phyloP scores from a whole-genome alignment of 2,888 invertebrate genomes.

The Clostera curtula region DNA sequence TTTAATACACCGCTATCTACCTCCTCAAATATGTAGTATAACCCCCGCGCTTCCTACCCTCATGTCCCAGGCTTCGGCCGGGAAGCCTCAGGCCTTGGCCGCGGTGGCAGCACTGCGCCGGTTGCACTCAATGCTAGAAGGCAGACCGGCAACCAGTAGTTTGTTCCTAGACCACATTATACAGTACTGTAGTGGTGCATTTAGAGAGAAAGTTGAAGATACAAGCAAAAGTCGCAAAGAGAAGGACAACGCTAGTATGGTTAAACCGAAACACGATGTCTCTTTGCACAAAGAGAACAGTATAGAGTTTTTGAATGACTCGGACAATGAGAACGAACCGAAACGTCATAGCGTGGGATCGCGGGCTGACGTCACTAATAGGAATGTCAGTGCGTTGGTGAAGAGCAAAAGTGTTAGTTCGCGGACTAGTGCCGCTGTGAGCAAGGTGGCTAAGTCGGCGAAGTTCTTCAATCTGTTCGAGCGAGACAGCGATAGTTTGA shows the following conservation, averaged over 20 bases:
- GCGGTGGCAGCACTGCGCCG: slow-evolving; percentile 87
- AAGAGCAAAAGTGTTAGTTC: slow-evolving; percentile 69
- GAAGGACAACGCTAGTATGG: slow-evolving; percentile 54
- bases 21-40: slow-evolving; percentile 86
- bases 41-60: slow-evolving; percentile 85
- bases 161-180: slow-evolving; percentile 88
- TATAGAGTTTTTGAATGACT: slow-evolving; percentile 57
- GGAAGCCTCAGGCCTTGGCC: slow-evolving; percentile 86
- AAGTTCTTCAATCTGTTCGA: slow-evolving; percentile 74
- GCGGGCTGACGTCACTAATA: slow-evolving; percentile 51
- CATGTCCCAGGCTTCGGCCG: slow-evolving; percentile 84
- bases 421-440: slow-evolving; percentile 55
- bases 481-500: slow-evolving; percentile 78
- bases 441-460: slow-evolving; percentile 54
- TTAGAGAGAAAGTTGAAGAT: slow-evolving; percentile 43
- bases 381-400: slow-evolving; percentile 63
- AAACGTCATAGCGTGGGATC: slow-evolving; percentile 64
- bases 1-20: slow-evolving; percentile 88
- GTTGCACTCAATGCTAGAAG: slow-evolving; percentile 86
- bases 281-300: slow-evolving; percentile 47
- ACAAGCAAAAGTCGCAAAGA: slow-evolving; percentile 52
- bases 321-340: slow-evolving; percentile 55
- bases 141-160: slow-evolving; percentile 87
- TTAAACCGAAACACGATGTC: slow-evolving; percentile 34
- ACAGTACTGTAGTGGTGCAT: slow-evolving; percentile 71